A percentile compares a stretch with the other conserved stretches of the same genome.
Evolutionary conservation across 2,888 invertebrate species (phyloP).

Genomic region (Noctua comes): DNA sequence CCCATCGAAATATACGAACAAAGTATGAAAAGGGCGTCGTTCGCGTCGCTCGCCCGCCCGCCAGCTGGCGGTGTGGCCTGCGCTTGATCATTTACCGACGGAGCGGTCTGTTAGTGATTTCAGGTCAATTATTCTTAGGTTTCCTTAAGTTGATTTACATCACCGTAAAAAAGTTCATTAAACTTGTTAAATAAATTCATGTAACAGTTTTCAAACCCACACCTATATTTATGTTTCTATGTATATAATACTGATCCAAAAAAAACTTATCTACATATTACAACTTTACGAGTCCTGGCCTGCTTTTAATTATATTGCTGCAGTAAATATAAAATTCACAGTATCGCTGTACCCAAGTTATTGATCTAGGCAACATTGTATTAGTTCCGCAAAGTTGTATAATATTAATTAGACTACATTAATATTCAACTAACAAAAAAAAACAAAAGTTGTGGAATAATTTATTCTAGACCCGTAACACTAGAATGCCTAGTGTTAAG

Average conservation of each 20-base stretch:
- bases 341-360: background rate
- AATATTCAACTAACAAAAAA: background rate
- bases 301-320: background rate
- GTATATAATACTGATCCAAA: background rate
- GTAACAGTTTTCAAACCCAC: background rate
- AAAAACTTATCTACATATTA: background rate
- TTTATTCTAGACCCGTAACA: background rate
- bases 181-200: background rate
- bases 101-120: background rate
- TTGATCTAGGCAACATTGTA: conserved; percentile 8
- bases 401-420: conserved; percentile 24
- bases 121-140: background rate
- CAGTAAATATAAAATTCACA: conserved; percentile 6
- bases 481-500: background rate
- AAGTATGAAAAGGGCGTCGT: too few species aligned
- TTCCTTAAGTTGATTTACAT: background rate
- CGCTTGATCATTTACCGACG: too few species aligned
- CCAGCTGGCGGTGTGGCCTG: too few species aligned
- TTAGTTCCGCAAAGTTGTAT: conserved; percentile 30
- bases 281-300: background rate
- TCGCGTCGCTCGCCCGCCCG: too few species aligned
- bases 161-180: too few species aligned
- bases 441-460: background rate
- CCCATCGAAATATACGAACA: too few species aligned
- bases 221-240: background rate